Evolutionary conservation across 2,888 invertebrate genomes (phyloP).

Genomic region (Liodrosophila aerea): DNA sequence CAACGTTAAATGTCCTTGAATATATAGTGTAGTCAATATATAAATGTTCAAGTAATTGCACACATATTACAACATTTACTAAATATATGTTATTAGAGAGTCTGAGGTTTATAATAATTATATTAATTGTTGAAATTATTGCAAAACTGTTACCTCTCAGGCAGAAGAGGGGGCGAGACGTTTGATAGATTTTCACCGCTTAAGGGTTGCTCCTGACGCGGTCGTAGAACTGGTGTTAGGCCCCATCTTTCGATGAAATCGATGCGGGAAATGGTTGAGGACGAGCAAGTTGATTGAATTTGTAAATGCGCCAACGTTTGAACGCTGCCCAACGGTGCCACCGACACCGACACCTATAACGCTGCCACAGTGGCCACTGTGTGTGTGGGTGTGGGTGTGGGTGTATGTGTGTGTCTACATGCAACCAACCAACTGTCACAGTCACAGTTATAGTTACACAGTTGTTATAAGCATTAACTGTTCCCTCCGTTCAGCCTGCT

Average conservation of each 20-base stretch:
- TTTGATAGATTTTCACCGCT: slow-evolving; percentile 83
- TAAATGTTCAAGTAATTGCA: too few species aligned
- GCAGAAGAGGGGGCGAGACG: slow-evolving; percentile 83
- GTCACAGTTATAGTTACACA: too few species aligned
- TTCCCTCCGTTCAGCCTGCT: slow-evolving; percentile 25
- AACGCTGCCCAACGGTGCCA: slow-evolving; percentile 41
- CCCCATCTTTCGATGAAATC: slow-evolving; percentile 99
- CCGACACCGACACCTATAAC: slow-evolving; percentile 1
- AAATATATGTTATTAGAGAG: too few species aligned
- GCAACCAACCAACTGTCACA: too few species aligned
- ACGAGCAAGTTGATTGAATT: slow-evolving; percentile 80
- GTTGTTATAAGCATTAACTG: not conserved
- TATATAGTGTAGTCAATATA: too few species aligned
- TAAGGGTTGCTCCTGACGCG: slow-evolving; percentile 96
- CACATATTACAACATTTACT: too few species aligned
- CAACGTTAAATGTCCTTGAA: too few species aligned
- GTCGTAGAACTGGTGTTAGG: slow-evolving; percentile 98
- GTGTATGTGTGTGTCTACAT: too few species aligned
- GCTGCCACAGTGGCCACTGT: not conserved
- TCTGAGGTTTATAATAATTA: too few species aligned
- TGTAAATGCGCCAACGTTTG: slow-evolving; percentile 77
- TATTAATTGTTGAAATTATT: not conserved
- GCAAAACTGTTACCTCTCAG: slow-evolving; percentile 82
- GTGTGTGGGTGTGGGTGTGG: too few species aligned
- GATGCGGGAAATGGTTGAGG: slow-evolving; percentile 94